Evolutionary conservation across 2,797 vertebrate species (phyloP), one percentile per base, ranked within the genome.

Genomic region (Morus bassanus): DNA sequence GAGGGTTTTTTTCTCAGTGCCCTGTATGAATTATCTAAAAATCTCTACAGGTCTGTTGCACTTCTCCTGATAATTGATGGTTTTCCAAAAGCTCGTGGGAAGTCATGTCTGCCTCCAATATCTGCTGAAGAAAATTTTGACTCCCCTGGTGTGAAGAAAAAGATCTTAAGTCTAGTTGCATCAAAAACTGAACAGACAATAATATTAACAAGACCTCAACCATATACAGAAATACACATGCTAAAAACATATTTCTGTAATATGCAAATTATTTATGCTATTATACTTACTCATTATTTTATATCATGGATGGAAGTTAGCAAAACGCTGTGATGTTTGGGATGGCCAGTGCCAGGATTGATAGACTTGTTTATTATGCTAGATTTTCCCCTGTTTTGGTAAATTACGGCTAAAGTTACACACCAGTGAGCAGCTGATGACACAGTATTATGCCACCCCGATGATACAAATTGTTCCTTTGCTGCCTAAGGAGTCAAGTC

Each of bases 291-390:
- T 69, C 21, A 14, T 16, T 27, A n/a, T 31, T 83, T 83, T 30
- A 13, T 10, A 31, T 27, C 2, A 7, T 10, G 23, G 39, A 63
- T 0, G 1, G 10, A 8, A 6, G 2, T 23, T 4, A 56, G 4
- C 7, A 79, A 80, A 78, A 45, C 33, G 17, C 8, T 63, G 17
- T 48, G 45, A 18, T 45, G 30, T n/a, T 61, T 41, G 18, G 48
- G 35, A 65, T 3, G 10, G 9, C 41, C 2, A 3, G 6, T 79
- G 14, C 30, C 41, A 60, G 68, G 37, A 18, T 6, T 4, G 14
- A 35, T 5, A 51, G 53, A 41, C 10, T 56, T 60, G 7, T 33
- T 78, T 46, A 23, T 56, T 45, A 28, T 21, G 14, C 8, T 37
- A 16, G 13, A 65, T 60, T 35, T 75, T 8, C 5, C 7, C 10